Evolutionary conservation across 2,797 vertebrate genomes (phyloP).

Genomic region (Pteronotus mesoamericanus): DNA sequence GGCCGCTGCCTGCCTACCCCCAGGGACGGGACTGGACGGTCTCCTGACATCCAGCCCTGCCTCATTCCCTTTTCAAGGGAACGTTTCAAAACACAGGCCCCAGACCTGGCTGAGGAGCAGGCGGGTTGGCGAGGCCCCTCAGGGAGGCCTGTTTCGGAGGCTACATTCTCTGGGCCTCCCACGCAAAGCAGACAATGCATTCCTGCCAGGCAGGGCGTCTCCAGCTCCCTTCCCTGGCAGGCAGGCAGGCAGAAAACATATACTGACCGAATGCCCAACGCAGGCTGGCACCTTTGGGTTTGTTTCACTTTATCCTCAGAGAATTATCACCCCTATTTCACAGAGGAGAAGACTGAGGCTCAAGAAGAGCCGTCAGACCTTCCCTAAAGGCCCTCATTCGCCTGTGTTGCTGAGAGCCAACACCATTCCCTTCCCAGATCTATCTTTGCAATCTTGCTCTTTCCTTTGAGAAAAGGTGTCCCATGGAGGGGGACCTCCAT

Average conservation of each 20-base stretch:
- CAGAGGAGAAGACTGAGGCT: neutral
- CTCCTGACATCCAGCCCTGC: neutral
- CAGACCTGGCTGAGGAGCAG: neutral
- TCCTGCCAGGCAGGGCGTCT: conserved; percentile 14
- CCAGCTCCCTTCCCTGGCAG: neutral
- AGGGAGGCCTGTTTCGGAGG: neutral
- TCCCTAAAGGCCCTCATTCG: neutral
- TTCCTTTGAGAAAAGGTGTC: neutral
- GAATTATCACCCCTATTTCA: neutral
- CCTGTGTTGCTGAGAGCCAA: neutral
- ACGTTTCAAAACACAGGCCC: neutral
- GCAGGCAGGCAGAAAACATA: conserved; percentile 13
- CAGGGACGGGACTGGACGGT: neutral
- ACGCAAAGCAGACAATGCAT: conserved; percentile 24
- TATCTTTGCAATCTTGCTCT: neutral
- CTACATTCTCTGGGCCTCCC: neutral
- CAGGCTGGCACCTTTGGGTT: neutral
- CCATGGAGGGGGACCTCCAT: neutral
- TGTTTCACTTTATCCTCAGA: conserved; percentile 13
- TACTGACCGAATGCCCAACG: neutral
- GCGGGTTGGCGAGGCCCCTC: neutral
- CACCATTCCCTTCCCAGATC: neutral
- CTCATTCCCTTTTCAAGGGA: neutral
- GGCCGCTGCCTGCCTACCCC: neutral
- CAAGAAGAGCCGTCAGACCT: neutral